Conservation (phyloP, 2,113 vertebrate genomes). For the Nycticryphes semicollaris region DNA sequence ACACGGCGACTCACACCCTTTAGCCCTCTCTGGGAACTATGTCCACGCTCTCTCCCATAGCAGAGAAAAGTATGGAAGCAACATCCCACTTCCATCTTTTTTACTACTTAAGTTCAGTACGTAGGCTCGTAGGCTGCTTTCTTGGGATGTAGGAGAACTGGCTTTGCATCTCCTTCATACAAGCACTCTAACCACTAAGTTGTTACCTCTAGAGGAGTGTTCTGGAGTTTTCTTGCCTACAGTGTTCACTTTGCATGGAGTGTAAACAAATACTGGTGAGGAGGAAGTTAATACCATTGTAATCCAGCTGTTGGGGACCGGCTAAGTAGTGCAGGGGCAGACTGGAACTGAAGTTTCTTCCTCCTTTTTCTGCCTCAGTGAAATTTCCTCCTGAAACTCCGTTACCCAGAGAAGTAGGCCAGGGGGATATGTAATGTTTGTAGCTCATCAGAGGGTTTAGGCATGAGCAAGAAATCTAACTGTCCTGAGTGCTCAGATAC, state of each 20-base stretch:
- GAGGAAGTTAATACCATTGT: background rate
- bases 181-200: background rate
- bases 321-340: background rate
- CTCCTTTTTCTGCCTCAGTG: background rate
- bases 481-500: background rate
- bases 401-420: background rate
- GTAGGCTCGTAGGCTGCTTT: accelerated
- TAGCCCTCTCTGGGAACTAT: background rate
- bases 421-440: background rate
- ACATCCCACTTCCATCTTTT: background rate
- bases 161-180: background rate
- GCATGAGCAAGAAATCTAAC: background rate
- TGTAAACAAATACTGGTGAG: background rate
- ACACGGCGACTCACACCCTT: background rate
- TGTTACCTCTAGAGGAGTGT: background rate
- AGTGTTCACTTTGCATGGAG: background rate
- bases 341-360: background rate
- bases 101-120: background rate
- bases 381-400: background rate
- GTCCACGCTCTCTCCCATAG: background rate
- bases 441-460: background rate
- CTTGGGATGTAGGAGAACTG: background rate
- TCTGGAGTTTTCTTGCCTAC: background rate
- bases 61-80: background rate
- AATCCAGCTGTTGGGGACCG: background rate